phyloP scores from a whole-genome alignment of 1,140 invertebrate genomes.

The Lanistes nyassanus region DNA sequence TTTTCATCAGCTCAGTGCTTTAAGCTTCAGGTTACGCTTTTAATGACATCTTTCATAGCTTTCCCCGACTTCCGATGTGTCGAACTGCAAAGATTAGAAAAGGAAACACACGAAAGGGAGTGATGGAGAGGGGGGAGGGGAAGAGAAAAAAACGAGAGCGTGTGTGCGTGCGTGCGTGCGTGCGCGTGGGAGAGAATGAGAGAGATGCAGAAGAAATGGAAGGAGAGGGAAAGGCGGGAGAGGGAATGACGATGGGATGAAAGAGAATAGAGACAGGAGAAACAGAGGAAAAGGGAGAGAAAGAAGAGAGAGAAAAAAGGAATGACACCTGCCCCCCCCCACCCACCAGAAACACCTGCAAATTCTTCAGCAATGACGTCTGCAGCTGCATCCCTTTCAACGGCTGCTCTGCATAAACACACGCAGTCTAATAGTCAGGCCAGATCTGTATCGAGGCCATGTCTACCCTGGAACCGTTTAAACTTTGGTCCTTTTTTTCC shows the following conservation, averaged over 20 bases:
- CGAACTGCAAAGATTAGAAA: too few relatives aligned
- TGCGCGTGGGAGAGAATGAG: slow-evolving; percentile 6
- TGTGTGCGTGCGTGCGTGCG: background rate
- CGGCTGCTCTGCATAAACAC: too few relatives aligned
- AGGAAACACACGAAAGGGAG: too few relatives aligned
- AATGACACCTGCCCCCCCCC: too few relatives aligned
- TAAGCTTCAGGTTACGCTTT: background rate
- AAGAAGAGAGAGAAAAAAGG: background rate
- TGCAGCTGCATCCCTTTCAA: too few relatives aligned
- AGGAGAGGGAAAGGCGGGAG: background rate
- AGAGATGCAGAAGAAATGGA: background rate
- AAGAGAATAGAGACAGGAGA: slow-evolving; percentile 4
- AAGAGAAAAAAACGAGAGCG: background rate
- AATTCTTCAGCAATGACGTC: too few relatives aligned
- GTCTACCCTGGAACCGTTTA: background rate
- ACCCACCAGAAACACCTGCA: background rate
- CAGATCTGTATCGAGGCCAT: background rate
- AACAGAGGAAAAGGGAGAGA: background rate
- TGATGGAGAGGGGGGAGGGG: background rate
- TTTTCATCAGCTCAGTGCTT: background rate
- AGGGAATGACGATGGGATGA: slow-evolving; percentile 6
- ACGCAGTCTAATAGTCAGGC: background rate
- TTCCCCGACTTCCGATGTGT: too few relatives aligned
- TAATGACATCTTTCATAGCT: background rate
- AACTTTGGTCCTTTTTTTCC: too few relatives aligned